These are phyloP conservation scores for Aradus depressus DNA, from an alignment of 2,888 invertebrate genomes.

Conservation along the genomic window DNA sequence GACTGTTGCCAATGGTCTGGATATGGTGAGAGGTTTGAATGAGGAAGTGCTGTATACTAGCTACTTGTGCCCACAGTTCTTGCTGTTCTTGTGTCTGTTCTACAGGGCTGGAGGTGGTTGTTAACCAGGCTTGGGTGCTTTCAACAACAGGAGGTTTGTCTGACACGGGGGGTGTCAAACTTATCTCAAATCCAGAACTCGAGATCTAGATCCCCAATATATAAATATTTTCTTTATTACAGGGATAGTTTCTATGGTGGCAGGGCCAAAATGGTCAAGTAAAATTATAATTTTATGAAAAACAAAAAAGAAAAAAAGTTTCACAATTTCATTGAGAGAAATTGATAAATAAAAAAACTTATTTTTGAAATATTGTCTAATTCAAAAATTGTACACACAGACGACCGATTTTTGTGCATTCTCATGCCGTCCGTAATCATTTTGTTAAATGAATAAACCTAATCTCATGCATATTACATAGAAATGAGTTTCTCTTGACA, in stretches of 20 bases:
- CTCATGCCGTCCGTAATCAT: too few species aligned
- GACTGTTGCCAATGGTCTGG: not conserved
- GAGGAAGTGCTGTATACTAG: constrained; percentile 22
- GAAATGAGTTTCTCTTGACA: too few species aligned
- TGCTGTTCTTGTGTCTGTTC: constrained; percentile 20
- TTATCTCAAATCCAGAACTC: constrained; percentile 48
- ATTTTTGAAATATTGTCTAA: too few species aligned
- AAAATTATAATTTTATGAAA: not conserved
- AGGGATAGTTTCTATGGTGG: too few species aligned
- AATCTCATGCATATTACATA: too few species aligned
- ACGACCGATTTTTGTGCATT: too few species aligned
- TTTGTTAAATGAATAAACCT: too few species aligned
- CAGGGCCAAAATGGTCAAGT: not conserved
- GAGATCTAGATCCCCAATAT: too few species aligned
- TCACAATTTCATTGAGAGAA: not conserved
- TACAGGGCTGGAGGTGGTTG: too few species aligned
- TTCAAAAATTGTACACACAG: too few species aligned
- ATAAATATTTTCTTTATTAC: too few species aligned
- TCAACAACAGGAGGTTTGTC: constrained; percentile 29
- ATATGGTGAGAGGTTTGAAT: constrained; percentile 10
- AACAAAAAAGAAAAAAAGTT: not conserved
- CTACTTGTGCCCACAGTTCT: constrained; percentile 23
- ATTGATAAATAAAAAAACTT: not conserved
- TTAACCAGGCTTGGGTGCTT: constrained; percentile 29
- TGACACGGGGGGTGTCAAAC: constrained; percentile 32